Base-by-base conservation (phyloP, 2,797 vertebrate species). In the Tokudaia muenninki region DNA sequence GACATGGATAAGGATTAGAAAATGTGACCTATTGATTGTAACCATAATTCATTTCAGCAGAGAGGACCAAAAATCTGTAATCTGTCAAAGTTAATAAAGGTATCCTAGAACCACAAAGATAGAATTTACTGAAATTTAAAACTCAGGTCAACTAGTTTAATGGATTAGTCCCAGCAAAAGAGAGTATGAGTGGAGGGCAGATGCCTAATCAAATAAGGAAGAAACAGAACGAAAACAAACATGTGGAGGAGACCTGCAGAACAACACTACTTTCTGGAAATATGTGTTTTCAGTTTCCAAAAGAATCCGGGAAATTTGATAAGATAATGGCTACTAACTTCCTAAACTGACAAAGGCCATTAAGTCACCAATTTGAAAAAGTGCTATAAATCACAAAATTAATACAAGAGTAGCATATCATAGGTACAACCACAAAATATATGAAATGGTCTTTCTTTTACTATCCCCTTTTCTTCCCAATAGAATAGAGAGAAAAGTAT, bases 111-210 rank as follows among this genome's bases (percentile, higher is more conserved):
- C 29, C 75, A 6, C 86, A 96, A 83, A 91, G 63, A 74, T 50
- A 78, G 14, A 89, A 94, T 95, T 91, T 93, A 77, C 19, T 96
- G 44, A 92, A 83, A 89, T 93, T 79, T 67, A 78, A 34, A 96
- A 22, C 16, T 93, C 67, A 83, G 0, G 1, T 44, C 59, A 87
- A 47, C 84, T 79, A 87, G 16, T 92, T 83, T 77, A 93, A 34
- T 37, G 90, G 41, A 89, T 91, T 79, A 93, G n/a, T 31, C 37
- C 34, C 14, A 88, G 11, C 63, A 91, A 70, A 92, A 90, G 52
- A 94, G 29, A 83, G 19, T 89, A 34, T 89, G 90, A 92, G 17
- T 90, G 3, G 47, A 87, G 91, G 80, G n/a, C 34, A 63, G 16
- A 0, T n/a, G 59, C 37, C 29, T 26, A 89, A 90, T 65, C 14